These are phyloP conservation scores for Aphrocallistes beatrix DNA, from an alignment of 37 sponge, comb jelly and placozoan genomes.

Conservation along the genomic window DNA sequence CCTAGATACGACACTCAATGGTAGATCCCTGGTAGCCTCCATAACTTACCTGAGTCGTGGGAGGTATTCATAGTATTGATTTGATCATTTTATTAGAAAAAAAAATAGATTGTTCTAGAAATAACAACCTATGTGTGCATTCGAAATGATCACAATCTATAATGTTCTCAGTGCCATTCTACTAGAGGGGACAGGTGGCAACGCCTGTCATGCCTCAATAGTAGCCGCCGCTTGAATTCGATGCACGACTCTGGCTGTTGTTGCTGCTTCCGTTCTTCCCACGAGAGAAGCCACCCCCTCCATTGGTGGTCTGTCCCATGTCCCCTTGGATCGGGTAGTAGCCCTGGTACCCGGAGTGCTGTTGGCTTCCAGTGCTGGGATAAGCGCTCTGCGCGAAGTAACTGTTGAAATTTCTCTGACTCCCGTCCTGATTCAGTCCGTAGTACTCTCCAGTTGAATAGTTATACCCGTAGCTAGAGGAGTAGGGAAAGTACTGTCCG, in stretches of 20 bases:
- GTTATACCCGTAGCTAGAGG: conserved; percentile 14
- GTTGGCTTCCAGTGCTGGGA: neutral
- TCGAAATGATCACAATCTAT: conserved; percentile 16
- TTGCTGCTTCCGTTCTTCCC: conserved; percentile 5
- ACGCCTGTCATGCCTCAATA: neutral
- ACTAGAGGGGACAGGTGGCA: neutral
- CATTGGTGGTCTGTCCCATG: neutral
- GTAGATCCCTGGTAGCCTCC: neutral
- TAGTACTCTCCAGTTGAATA: neutral
- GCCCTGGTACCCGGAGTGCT: neutral
- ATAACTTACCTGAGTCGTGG: neutral
- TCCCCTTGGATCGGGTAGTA: neutral
- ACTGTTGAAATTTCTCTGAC: neutral
- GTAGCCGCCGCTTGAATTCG: conserved; percentile 17
- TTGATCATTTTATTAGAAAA: conserved; percentile 22
- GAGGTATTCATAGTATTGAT: neutral
- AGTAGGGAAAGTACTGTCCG: neutral
- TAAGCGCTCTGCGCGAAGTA: neutral
- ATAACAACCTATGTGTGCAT: conserved; percentile 19
- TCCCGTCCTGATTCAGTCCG: neutral
- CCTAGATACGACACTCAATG: too few relatives aligned
- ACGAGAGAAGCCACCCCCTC: neutral
- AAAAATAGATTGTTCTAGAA: conserved; percentile 20
- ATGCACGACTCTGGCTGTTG: neutral
- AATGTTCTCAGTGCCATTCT: conserved; percentile 12